A percentile compares a stretch with the other conserved stretches of the same genome.
phyloP scores from a whole-genome alignment of 2,797 vertebrate species.

The Parotocinclus haroldoi region DNA sequence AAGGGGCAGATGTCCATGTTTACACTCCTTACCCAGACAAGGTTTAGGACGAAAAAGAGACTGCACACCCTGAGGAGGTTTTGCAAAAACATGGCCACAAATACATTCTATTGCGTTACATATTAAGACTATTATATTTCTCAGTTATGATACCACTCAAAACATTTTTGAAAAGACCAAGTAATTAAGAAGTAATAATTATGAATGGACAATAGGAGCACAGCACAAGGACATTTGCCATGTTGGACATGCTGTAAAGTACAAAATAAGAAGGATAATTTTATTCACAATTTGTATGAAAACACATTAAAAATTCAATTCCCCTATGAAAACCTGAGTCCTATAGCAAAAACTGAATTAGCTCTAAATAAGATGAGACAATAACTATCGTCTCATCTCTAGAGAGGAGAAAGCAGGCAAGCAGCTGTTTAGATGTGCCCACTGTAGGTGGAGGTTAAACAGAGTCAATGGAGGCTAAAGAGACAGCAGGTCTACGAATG shows the following conservation, averaged over 20 bases:
- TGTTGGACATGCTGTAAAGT: no score
- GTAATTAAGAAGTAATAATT: no score
- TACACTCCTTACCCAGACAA: constrained; percentile 60
- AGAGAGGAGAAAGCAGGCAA: constrained; percentile 63
- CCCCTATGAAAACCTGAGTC: constrained; percentile 28
- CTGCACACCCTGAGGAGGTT: no score
- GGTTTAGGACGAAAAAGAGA: constrained; percentile 26
- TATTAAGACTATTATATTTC: no score
- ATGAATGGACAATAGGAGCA: no score
- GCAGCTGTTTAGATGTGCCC: constrained; percentile 71
- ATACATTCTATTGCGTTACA: no score
- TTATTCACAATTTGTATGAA: no score
- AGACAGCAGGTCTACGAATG: constrained; percentile 80
- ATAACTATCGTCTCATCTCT: constrained; percentile 65
- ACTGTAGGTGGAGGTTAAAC: constrained; percentile 78
- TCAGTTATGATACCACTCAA: no score
- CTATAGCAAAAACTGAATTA: constrained; percentile 26
- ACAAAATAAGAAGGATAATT: no score
- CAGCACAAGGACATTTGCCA: no score
- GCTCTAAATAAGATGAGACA: constrained; percentile 53
- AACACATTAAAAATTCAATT: background rate
- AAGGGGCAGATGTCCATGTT: constrained; percentile 59
- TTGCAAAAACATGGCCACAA: no score
- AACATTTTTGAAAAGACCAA: no score
- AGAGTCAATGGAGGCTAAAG: constrained; percentile 82